A percentile compares a stretch with the other conserved stretches of the same genome.
phyloP scores from a whole-genome alignment of 1,140 invertebrate genomes.

The Drosophila seguyi region DNA sequence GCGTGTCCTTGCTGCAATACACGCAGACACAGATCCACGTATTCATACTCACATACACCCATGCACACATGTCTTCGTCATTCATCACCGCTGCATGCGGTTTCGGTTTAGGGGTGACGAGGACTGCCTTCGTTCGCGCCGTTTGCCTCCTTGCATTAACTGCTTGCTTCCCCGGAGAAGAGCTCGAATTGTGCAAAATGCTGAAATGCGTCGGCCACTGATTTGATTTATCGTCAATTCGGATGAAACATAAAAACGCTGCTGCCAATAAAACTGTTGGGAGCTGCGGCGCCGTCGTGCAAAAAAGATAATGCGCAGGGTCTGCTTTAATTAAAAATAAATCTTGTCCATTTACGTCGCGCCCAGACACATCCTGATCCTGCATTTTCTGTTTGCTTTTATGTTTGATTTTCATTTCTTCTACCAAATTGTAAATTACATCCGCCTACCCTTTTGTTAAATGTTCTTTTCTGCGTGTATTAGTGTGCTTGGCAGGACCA shows the following conservation, averaged over 20 bases:
- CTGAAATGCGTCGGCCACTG: conserved; percentile 58
- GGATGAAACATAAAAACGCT: conserved; percentile 68
- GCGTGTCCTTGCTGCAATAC: conserved; percentile 57
- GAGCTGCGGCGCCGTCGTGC: conserved; percentile 9
- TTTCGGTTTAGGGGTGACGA: conserved; percentile 75
- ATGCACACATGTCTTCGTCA: conserved; percentile 67
- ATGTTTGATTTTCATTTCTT: conserved; percentile 57
- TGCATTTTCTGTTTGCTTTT: conserved; percentile 58
- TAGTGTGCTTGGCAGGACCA: conserved; percentile 24
- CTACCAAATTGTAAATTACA: conserved; percentile 79
- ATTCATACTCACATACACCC: conserved; percentile 8
- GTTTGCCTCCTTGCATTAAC: conserved; percentile 22
- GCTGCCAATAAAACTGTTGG: conserved; percentile 75
- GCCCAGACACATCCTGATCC: conserved; percentile 66
- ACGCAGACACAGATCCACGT: conserved; percentile 11
- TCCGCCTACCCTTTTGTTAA: conserved; percentile 75
- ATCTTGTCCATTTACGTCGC: conserved; percentile 79
- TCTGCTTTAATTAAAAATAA: conserved; percentile 82
- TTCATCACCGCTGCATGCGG: conserved; percentile 73
- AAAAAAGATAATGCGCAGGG: conserved; percentile 69
- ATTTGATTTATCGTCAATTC: conserved; percentile 78
- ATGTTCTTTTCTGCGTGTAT: conserved; percentile 47
- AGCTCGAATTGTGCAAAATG: conserved; percentile 50
- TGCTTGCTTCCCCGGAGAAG: conserved; percentile 35
- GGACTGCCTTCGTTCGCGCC: conserved; percentile 16